phyloP scores from a whole-genome alignment of 2,888 invertebrate genomes.

The Ypsolopha sequella region DNA sequence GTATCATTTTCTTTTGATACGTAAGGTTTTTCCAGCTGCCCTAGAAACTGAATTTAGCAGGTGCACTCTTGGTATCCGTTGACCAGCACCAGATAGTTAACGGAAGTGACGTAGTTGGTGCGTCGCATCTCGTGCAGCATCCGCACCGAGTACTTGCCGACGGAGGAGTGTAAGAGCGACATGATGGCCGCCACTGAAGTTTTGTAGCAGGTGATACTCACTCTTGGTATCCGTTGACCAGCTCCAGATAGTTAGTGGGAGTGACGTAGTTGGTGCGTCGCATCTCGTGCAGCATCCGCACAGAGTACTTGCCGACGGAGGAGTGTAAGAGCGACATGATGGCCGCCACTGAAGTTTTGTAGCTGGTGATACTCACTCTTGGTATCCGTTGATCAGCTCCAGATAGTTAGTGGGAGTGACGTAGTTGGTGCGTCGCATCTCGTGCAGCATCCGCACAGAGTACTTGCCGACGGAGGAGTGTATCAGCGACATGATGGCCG shows the following conservation, averaged over 20 bases:
- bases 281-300: constrained; percentile 81
- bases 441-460: constrained; percentile 79
- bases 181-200: constrained; percentile 80
- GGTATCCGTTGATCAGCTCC: constrained; percentile 87
- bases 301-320: constrained; percentile 80
- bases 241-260: constrained; percentile 88
- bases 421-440: constrained; percentile 86
- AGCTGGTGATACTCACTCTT: constrained; percentile 68
- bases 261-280: constrained; percentile 89
- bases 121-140: constrained; percentile 85
- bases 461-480: constrained; percentile 83
- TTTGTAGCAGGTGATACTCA: constrained; percentile 34
- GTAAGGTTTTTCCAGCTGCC: too few species aligned
- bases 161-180: constrained; percentile 86
- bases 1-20: too few species aligned
- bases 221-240: constrained; percentile 87
- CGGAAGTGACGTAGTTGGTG: constrained; percentile 90
- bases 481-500: constrained; percentile 83
- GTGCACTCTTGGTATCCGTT: constrained; percentile 84
- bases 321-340: constrained; percentile 87
- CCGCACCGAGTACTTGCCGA: constrained; percentile 75
- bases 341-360: constrained; percentile 48
- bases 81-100: constrained; percentile 88
- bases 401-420: constrained; percentile 92
- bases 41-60: constrained; percentile 54